phyloP scores from a whole-genome alignment of 2,113 vertebrate species.

The Sphaerodactylus townsendi region DNA sequence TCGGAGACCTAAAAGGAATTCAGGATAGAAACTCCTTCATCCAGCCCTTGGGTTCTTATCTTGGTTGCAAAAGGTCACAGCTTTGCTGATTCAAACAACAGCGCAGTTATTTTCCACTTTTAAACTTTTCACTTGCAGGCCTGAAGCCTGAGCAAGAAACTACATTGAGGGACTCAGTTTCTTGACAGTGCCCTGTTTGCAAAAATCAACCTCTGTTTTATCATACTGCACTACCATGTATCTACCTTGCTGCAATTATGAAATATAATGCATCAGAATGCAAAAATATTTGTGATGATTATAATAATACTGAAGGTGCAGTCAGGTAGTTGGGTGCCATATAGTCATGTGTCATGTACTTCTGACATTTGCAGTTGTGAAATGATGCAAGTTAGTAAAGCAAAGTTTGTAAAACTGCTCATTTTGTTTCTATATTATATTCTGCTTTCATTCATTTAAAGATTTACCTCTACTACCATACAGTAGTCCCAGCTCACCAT shows the following conservation, averaged over 20 bases:
- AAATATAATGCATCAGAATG: no score
- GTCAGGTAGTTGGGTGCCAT: not conserved
- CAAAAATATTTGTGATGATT: no score
- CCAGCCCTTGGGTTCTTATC: no score
- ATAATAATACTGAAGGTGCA: not conserved
- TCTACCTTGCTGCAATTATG: not conserved
- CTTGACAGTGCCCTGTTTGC: not conserved
- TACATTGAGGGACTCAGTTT: no score
- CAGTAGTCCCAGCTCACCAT: not conserved
- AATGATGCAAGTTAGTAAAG: not conserved
- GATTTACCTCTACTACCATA: no score
- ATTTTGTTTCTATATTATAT: not conserved
- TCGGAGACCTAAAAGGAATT: no score
- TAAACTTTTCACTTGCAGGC: no score
- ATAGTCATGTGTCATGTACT: not conserved
- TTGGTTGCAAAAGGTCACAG: no score
- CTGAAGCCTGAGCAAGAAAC: no score
- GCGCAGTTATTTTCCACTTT: no score
- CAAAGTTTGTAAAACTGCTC: not conserved
- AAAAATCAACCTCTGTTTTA: not conserved
- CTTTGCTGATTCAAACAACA: no score
- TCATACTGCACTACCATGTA: not conserved
- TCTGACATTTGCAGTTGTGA: not conserved
- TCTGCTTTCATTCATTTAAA: not conserved
- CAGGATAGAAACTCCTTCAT: no score